Base-by-base conservation (phyloP, 2,797 vertebrate genomes). In the Anabas testudineus region DNA sequence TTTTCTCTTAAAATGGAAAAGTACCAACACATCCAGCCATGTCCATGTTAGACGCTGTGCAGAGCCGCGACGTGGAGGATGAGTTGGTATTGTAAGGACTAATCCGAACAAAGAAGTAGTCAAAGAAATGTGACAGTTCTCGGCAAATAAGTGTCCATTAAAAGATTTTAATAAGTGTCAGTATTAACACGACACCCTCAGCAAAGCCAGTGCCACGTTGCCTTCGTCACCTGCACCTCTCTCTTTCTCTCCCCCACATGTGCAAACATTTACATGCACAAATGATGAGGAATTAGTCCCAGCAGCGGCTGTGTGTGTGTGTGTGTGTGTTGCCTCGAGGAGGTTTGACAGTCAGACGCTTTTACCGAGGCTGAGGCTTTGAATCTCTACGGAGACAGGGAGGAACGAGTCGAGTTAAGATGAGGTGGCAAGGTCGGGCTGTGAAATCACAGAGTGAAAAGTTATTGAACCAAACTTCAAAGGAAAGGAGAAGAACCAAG, bases 371-470 rank as follows among this genome's bases (percentile, higher is more conserved):
- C 57, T 3, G 19, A 57, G 41, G 41, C 51, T 71, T 62, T 46
- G 21, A 39, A 58, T 58, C 54, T 71, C 58, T 43, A 19, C 30
- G 22, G 57, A 42, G 45, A 19, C 18, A 58, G 30, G 36, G 46
- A 41, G 19, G 52, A 57, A 66, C 34, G 51, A 70, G 43, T 60
- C 7, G 14, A 61, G 65, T 47, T 59, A 42, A 65, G 69, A 42
- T 1, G 7, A 53, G 60, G 34, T 60, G 19, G 43, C 6, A 16
- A 43, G 56, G 41, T 77, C 74, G 43, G 28, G 42, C 39, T 62
- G 45, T 37, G 64, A 64, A 67, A 68, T 68, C 55, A 55, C 47
- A 51, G 42, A 34, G 34, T 58, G 47, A 46, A 46, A n/a, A 60
- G 18, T 46, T 56, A 1, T 7, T 28, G 53, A 68, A 51, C 4